Conservation (phyloP, 2,797 vertebrate species). For the Melopsittacus undulatus region DNA sequence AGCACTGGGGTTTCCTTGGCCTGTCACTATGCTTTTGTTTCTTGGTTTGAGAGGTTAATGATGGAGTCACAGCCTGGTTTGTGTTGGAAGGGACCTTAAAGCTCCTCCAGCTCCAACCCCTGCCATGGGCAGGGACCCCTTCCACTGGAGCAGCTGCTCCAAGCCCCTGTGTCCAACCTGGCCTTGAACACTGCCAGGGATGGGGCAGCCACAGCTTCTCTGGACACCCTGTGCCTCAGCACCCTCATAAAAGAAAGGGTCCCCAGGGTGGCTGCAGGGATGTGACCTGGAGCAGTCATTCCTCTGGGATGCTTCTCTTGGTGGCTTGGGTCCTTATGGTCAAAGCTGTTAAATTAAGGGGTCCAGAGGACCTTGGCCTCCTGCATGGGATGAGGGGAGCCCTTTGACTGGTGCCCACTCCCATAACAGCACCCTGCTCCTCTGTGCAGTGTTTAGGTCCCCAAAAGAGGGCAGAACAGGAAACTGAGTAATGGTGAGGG, state of each 20-base stretch:
- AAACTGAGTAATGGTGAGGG: neutral
- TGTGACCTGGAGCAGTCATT: fast-evolving
- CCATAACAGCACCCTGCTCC: neutral
- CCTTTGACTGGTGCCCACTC: neutral
- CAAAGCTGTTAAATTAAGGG: neutral
- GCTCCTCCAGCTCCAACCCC: neutral
- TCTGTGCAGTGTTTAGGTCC: neutral
- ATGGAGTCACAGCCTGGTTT: neutral
- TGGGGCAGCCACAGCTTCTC: no score
- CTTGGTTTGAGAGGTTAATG: neutral
- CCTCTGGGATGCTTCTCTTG: neutral
- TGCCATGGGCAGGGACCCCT: no score
- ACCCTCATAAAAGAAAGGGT: neutral
- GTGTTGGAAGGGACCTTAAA: neutral
- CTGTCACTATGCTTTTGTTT: fast-evolving
- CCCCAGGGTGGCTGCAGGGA: fast-evolving
- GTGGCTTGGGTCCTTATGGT: fast-evolving
- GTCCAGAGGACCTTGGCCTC: neutral
- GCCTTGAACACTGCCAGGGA: no score
- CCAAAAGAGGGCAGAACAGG: neutral
- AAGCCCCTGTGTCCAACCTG: no score
- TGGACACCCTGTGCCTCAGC: neutral
- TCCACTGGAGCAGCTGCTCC: no score
- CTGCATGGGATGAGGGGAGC: fast-evolving
- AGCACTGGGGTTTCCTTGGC: neutral